A percentile compares a stretch with the other conserved stretches of the same genome.
phyloP scores from a whole-genome alignment of 2,797 vertebrate genomes.

The Nyctibius grandis region DNA sequence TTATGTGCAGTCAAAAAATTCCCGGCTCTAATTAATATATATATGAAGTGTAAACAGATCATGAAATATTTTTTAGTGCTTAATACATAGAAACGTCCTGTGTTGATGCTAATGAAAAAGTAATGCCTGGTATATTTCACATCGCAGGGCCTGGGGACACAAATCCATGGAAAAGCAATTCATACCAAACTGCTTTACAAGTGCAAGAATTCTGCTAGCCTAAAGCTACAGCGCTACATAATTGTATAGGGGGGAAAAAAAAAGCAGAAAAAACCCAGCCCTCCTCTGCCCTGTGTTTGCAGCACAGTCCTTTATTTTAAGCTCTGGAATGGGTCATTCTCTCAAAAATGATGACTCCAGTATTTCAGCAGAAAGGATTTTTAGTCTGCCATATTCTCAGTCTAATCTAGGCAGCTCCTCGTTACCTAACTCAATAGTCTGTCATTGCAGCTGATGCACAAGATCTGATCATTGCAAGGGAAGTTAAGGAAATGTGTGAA shows the following conservation, averaged over 20 bases:
- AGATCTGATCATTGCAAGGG: neutral
- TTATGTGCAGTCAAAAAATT: conserved; percentile 33
- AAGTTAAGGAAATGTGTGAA: conserved; percentile 63
- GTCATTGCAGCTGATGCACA: conserved; percentile 44
- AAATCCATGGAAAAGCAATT: conserved; percentile 52
- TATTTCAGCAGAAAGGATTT: conserved; percentile 20
- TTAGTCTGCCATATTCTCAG: conserved; percentile 38
- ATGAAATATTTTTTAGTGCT: conserved; percentile 56
- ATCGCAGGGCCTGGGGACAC: conserved; percentile 50
- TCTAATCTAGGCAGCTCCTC: conserved; percentile 6
- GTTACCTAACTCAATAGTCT: conserved; percentile 3
- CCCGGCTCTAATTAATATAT: conserved; percentile 27
- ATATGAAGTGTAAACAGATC: conserved; percentile 40
- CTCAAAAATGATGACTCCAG: neutral
- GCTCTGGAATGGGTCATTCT: conserved; percentile 14
- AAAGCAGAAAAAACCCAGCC: neutral
- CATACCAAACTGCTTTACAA: conserved; percentile 63
- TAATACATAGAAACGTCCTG: conserved; percentile 34
- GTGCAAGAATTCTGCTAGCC: conserved; percentile 65
- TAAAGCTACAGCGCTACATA: conserved; percentile 49
- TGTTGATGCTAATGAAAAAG: conserved; percentile 53
- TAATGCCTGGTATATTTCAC: conserved; percentile 56
- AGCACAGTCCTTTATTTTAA: neutral
- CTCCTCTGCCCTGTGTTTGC: conserved; percentile 16
- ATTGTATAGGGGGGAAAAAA: neutral